Percentiles rank a stretch among this genome's conserved stretches.
These are phyloP conservation scores for Cephonodes hylas DNA, from an alignment of 2,888 invertebrate species.

Conservation along the genomic window DNA sequence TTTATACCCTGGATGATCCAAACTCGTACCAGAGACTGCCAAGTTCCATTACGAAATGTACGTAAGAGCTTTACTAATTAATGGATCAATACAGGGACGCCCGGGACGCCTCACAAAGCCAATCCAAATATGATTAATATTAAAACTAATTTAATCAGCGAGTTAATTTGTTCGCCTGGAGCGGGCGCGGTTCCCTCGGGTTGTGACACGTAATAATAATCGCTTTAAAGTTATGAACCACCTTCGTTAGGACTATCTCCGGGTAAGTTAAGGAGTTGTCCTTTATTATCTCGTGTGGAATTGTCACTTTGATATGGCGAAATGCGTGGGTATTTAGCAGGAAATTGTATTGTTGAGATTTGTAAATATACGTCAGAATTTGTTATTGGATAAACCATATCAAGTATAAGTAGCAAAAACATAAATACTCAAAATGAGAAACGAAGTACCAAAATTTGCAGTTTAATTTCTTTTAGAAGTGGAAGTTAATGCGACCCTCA, in stretches of 20 bases:
- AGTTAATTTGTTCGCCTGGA: constrained; percentile 8
- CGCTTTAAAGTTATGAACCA: constrained; percentile 6
- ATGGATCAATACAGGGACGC: constrained; percentile 9
- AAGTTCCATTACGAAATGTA: background rate
- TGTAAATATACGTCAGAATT: too few species aligned
- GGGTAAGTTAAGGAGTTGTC: background rate
- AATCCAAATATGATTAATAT: constrained; percentile 41
- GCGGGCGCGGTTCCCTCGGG: background rate
- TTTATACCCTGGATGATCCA: background rate
- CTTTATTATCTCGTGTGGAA: background rate
- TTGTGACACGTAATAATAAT: constrained; percentile 8
- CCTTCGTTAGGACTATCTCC: constrained; percentile 5
- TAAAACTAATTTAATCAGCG: constrained; percentile 20
- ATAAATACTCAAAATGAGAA: too few species aligned
- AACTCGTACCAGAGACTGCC: background rate
- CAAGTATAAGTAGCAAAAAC: too few species aligned
- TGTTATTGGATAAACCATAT: too few species aligned
- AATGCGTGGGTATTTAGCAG: too few species aligned
- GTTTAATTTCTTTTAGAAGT: too few species aligned
- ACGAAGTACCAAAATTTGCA: too few species aligned
- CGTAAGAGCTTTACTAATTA: constrained; percentile 5
- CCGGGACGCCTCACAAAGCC: constrained; percentile 12
- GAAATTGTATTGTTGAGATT: too few species aligned
- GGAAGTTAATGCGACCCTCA: too few species aligned
- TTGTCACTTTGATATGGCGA: too few species aligned